These are phyloP conservation scores for Tenualosa ilisha DNA, from an alignment of 2,797 vertebrate genomes.

Conservation along the genomic window DNA sequence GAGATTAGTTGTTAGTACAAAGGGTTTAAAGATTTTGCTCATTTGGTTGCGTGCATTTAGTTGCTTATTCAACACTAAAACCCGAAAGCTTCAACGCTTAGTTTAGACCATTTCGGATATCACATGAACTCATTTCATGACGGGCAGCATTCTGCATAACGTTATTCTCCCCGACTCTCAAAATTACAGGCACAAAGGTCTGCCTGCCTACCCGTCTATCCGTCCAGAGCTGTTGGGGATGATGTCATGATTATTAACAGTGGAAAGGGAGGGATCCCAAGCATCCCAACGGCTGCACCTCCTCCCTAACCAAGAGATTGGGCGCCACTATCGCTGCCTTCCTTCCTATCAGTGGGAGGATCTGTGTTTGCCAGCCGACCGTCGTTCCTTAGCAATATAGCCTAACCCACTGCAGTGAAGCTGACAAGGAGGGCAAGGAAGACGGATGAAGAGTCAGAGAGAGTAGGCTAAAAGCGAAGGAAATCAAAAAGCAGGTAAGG, in stretches of 20 bases:
- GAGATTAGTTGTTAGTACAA: slow-evolving; percentile 26
- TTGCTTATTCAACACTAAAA: background rate
- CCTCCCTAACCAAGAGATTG: slow-evolving; percentile 48
- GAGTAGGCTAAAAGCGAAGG: background rate
- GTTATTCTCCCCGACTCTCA: background rate
- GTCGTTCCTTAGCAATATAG: slow-evolving; percentile 61
- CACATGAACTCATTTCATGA: background rate
- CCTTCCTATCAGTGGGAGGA: slow-evolving; percentile 64
- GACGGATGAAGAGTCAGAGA: background rate
- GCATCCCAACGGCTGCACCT: slow-evolving; percentile 48
- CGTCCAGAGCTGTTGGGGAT: slow-evolving; percentile 55
- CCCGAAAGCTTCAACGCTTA: background rate
- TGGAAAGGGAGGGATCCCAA: slow-evolving; percentile 59
- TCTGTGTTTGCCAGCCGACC: slow-evolving; percentile 57
- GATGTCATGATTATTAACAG: slow-evolving; percentile 75
- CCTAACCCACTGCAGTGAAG: slow-evolving; percentile 39
- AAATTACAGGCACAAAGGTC: background rate
- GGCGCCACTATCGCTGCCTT: slow-evolving; percentile 35
- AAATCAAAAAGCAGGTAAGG: slow-evolving; percentile 44
- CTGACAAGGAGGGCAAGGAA: slow-evolving; percentile 62
- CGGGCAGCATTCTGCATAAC: background rate
- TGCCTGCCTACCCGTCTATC: slow-evolving; percentile 21
- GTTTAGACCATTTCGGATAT: background rate
- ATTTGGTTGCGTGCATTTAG: background rate
- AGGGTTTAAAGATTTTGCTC: slow-evolving; percentile 9